Evolutionary conservation across 2,113 vertebrate species (phyloP), one percentile per base, ranked within the genome.

Genomic region (Coracopsis vasa): DNA sequence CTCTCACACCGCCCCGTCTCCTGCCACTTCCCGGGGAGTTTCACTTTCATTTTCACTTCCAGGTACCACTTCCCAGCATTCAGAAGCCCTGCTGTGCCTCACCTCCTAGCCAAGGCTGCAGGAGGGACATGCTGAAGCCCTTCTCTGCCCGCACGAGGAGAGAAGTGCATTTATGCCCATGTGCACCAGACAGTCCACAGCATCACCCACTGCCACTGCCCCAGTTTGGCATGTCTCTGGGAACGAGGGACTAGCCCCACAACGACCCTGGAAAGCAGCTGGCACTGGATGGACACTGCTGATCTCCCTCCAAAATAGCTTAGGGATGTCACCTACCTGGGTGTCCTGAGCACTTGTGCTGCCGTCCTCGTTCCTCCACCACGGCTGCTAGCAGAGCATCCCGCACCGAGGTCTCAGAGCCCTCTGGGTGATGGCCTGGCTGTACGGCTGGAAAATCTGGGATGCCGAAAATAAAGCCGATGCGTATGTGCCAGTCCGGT

Each of bases 1-100:
- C 23, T 72, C n/a, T 20, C 15, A 10, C 2, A 0, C 37, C 44
- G 44, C 16, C 27, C 11, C 21, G 33, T 39, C 48, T 83, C 27
- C 48, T 45, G 8, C 7, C 18, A 16, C 23, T 85, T 87, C n/a
- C 47, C 2, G 1, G 23, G 17, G 17, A 79, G 71, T 72, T 94
- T 79, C 35, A 50, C 78, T 96, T 93, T 85, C 71, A n/a, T 81
- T 93, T 90, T 92, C 86, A 62, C 48, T 88, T 88, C 80, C 92
- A 90, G 37, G n/a, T 80, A 64, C 23, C 70, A 8, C n/a, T 88
- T 90, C 48, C 75, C 66, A 28, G 79, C 61, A 42, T 31, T n/a
- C n/a, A 16, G 70, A 4, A 45, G 78, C 37, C 33, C 29, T 1
- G 4, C 39, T 3, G 54, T 42, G 44, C 61, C 50, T 47, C 2